These are phyloP conservation scores for Vulpes lagopus DNA, from an alignment of 2,113 vertebrate species.

Conservation along the genomic window DNA sequence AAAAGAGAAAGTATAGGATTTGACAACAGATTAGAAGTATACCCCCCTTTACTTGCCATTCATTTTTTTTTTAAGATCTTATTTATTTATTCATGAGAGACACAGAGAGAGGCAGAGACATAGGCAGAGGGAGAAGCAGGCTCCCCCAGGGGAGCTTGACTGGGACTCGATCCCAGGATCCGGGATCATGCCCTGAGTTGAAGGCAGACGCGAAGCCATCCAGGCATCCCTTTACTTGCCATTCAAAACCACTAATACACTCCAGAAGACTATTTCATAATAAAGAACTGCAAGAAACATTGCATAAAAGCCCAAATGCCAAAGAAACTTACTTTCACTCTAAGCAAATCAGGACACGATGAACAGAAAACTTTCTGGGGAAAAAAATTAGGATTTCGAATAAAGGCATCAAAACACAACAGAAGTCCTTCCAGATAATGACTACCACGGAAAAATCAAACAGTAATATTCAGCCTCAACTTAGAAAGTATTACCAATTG, in stretches of 20 bases:
- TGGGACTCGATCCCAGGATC: no score
- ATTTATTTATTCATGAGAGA: no score
- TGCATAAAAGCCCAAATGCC: neutral
- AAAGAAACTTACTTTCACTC: neutral
- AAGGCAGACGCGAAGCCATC: no score
- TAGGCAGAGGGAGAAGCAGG: no score
- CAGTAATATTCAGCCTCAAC: neutral
- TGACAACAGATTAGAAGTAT: neutral
- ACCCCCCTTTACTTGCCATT: neutral
- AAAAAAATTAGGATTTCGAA: neutral
- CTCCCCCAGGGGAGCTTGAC: no score
- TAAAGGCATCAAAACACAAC: slow-evolving; percentile 14
- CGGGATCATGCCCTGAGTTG: no score
- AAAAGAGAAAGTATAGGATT: neutral
- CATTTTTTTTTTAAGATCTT: no score
- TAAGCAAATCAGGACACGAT: neutral
- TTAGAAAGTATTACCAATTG: neutral
- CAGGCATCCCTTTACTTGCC: neutral
- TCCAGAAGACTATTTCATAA: neutral
- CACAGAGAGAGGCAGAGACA: no score
- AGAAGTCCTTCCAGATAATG: neutral
- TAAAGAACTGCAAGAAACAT: neutral
- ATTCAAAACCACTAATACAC: neutral
- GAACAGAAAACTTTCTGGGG: neutral
- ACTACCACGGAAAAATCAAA: neutral